Percentiles rank a stretch among this genome's conserved stretches.
phyloP scores from a whole-genome alignment of 2,888 invertebrate species.

The Ophonus ardosiacus region DNA sequence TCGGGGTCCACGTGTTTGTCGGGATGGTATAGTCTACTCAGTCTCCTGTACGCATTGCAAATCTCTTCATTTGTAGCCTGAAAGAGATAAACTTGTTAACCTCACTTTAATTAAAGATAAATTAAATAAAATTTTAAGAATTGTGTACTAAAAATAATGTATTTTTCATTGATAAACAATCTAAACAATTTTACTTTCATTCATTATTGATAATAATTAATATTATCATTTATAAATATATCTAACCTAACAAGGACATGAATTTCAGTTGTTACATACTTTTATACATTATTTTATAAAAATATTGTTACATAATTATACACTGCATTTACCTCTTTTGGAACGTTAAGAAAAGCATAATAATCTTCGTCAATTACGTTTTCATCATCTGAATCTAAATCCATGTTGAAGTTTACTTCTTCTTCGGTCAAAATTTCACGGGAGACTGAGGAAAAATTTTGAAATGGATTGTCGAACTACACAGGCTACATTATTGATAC shows the following conservation, averaged over 20 bases:
- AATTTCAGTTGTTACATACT: slow-evolving; percentile 17
- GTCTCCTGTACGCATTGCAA: slow-evolving; percentile 92
- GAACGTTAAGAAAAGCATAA: slow-evolving; percentile 91
- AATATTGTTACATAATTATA: not conserved
- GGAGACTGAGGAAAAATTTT: slow-evolving; percentile 24
- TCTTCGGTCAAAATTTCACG: slow-evolving; percentile 29
- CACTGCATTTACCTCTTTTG: slow-evolving; percentile 82
- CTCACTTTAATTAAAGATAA: slow-evolving; percentile 36
- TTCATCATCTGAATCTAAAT: slow-evolving; percentile 83
- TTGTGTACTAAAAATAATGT: not conserved
- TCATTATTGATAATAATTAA: slow-evolving; percentile 9
- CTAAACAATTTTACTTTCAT: not conserved
- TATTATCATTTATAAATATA: slow-evolving; percentile 14
- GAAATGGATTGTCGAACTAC: not conserved
- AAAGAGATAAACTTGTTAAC: slow-evolving; percentile 68
- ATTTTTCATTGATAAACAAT: not conserved
- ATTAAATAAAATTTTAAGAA: not conserved
- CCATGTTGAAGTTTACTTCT: slow-evolving; percentile 75
- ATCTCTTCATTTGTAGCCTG: slow-evolving; percentile 97
- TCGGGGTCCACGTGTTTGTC: slow-evolving; percentile 94
- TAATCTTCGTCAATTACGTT: slow-evolving; percentile 88
- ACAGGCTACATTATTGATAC: slow-evolving; percentile 15
- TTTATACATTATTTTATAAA: slow-evolving; percentile 18
- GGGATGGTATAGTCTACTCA: slow-evolving; percentile 96
- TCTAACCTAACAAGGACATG: slow-evolving; percentile 52